A percentile compares a stretch with the other conserved stretches of the same genome.
Conservation (phyloP, 2,113 vertebrate genomes). For the Stegastes partitus region DNA sequence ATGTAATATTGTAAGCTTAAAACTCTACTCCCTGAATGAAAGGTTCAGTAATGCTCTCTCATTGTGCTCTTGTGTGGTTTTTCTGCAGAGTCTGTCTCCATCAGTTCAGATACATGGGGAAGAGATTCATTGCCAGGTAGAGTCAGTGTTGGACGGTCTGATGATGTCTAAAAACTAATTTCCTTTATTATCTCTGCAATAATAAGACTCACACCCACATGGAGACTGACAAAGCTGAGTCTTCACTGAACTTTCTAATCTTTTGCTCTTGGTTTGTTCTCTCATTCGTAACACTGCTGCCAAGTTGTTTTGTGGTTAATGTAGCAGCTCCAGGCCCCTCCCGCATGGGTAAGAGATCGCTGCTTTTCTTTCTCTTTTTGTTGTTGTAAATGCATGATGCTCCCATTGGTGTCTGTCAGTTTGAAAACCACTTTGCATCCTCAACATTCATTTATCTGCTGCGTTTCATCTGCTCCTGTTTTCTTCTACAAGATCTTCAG, state of each 20-base stretch:
- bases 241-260: constrained; percentile 83
- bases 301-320: constrained; percentile 89
- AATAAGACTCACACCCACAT: constrained; percentile 21
- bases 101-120: constrained; percentile 99
- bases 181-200: not conserved
- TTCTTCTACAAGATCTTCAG: not conserved
- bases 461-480: not conserved
- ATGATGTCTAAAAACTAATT: not conserved
- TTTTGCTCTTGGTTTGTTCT: constrained; percentile 87
- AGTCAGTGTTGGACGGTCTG: not conserved
- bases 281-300: constrained; percentile 91
- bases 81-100: constrained; percentile 93
- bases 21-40: not conserved
- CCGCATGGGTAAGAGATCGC: constrained; percentile 90
- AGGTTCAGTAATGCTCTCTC: not conserved
- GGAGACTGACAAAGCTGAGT: constrained; percentile 19
- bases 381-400: constrained; percentile 60
- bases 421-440: not conserved
- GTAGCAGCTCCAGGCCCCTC: constrained; percentile 76
- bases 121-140: constrained; percentile 97
- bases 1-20: too few species aligned
- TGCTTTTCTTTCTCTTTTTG: constrained; percentile 10
- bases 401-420: constrained; percentile 10
- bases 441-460: not conserved
- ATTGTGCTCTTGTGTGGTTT: not conserved